These are phyloP conservation scores for Ceratotherium simum DNA, from an alignment of 2,113 vertebrate genomes.

Conservation along the genomic window DNA sequence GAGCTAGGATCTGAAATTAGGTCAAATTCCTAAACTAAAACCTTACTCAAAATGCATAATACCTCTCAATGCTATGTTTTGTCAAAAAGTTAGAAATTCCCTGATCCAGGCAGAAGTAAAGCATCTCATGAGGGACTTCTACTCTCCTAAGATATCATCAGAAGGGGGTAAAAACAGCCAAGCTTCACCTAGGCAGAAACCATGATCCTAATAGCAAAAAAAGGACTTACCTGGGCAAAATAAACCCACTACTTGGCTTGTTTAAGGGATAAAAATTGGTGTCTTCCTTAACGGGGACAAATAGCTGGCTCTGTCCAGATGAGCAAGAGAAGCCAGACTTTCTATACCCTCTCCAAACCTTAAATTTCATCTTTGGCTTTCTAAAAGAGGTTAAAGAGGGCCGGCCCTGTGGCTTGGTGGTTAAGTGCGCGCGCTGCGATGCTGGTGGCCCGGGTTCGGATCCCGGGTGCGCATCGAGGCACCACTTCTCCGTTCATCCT, in stretches of 20 bases:
- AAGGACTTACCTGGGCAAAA: neutral
- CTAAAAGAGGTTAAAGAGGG: neutral
- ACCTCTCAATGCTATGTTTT: neutral
- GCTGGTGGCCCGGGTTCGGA: too few relatives aligned
- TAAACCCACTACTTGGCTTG: neutral
- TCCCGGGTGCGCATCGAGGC: too few relatives aligned
- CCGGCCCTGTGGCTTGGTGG: too few relatives aligned
- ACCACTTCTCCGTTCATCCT: too few relatives aligned
- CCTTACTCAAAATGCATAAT: neutral
- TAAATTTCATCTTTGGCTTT: neutral
- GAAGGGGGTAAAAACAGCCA: neutral
- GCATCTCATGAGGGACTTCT: neutral
- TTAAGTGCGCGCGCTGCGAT: too few relatives aligned
- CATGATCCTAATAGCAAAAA: neutral
- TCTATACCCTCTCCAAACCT: neutral
- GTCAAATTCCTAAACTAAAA: slow-evolving; percentile 6
- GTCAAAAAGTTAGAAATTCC: neutral
- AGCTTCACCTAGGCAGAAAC: neutral
- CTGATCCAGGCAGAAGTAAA: neutral
- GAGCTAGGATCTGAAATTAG: slow-evolving; percentile 2
- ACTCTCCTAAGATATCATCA: neutral
- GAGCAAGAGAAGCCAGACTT: neutral
- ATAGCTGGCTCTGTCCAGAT: neutral
- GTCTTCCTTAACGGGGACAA: neutral
- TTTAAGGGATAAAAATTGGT: neutral